Conservation (phyloP, 2,797 vertebrate species). For the Chromobotia macracanthus region DNA sequence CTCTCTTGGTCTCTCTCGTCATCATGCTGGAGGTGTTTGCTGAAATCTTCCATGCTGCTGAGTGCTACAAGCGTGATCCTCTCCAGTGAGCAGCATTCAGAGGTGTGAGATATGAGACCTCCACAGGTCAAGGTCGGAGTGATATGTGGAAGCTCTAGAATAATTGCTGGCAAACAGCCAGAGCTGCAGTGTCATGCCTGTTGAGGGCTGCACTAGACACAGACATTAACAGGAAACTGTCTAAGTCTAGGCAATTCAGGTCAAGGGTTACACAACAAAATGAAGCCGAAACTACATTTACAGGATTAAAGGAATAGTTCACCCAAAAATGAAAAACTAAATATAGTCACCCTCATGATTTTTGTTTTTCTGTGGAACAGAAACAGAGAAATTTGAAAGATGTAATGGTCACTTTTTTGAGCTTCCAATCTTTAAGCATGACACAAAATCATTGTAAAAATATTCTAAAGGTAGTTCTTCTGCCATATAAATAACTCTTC, state of each 20-base stretch:
- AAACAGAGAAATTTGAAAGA: too few relatives aligned
- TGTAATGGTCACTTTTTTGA: too few relatives aligned
- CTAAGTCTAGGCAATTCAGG: slow-evolving; percentile 13
- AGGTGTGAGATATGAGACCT: slow-evolving; percentile 37
- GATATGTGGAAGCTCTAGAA: slow-evolving; percentile 29
- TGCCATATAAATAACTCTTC: too few relatives aligned
- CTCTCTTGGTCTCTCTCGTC: slow-evolving; percentile 22
- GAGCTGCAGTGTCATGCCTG: slow-evolving; percentile 16
- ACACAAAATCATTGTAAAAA: too few relatives aligned
- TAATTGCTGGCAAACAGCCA: slow-evolving; percentile 31
- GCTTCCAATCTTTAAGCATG: too few relatives aligned
- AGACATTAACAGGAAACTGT: slow-evolving; percentile 17
- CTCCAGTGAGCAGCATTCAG: slow-evolving; percentile 30
- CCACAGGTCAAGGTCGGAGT: slow-evolving; percentile 32
- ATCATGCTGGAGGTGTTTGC: slow-evolving; percentile 4
- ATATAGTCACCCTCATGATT: too few relatives aligned
- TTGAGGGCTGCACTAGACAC: neutral
- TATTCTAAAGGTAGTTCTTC: too few relatives aligned
- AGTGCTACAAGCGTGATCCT: slow-evolving; percentile 23
- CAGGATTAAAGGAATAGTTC: neutral
- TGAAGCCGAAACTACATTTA: neutral
- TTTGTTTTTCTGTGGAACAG: too few relatives aligned
- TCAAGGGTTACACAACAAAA: slow-evolving; percentile 17
- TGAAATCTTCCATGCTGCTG: slow-evolving; percentile 18
- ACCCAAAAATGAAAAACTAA: neutral